A percentile compares a stretch with the other conserved stretches of the same genome.
Evolutionary conservation across 2,113 vertebrate genomes (phyloP).

Genomic region (Myotis lucifugus): DNA sequence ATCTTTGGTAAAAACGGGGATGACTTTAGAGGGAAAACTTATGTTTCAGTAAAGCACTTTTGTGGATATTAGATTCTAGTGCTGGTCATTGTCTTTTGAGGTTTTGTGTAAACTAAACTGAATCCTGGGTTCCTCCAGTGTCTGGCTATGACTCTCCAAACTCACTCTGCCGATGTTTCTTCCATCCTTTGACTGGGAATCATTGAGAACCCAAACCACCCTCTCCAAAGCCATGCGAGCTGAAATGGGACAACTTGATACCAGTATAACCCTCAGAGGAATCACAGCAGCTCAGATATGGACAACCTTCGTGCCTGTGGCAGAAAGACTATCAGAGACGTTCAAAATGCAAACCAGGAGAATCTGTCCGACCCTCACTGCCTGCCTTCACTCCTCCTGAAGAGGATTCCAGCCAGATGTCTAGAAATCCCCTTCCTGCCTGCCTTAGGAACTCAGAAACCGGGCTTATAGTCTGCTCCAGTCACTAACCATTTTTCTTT

Average conservation of each 20-base stretch:
- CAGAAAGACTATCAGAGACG: not conserved
- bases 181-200: not conserved
- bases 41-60: not conserved
- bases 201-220: not conserved
- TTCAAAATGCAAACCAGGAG: not conserved
- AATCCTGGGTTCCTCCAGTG: not conserved
- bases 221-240: not conserved
- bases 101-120: too few relatives aligned
- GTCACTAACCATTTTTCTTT: not conserved
- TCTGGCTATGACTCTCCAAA: not conserved
- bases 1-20: not conserved
- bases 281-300: too few relatives aligned
- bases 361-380: not conserved
- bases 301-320: not conserved
- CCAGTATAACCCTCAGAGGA: not conserved
- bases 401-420: not conserved
- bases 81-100: not conserved
- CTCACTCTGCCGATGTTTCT: not conserved
- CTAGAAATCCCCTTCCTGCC: not conserved
- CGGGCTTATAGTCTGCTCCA: not conserved
- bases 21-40: not conserved
- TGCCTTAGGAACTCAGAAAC: too few relatives aligned
- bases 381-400: too few relatives aligned
- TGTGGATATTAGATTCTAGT: not conserved
- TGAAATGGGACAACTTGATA: too few relatives aligned